A percentile compares a stretch with the other conserved stretches of the same genome.
Conservation (phyloP, 2,888 invertebrate species). For the Dynastes tityus region DNA sequence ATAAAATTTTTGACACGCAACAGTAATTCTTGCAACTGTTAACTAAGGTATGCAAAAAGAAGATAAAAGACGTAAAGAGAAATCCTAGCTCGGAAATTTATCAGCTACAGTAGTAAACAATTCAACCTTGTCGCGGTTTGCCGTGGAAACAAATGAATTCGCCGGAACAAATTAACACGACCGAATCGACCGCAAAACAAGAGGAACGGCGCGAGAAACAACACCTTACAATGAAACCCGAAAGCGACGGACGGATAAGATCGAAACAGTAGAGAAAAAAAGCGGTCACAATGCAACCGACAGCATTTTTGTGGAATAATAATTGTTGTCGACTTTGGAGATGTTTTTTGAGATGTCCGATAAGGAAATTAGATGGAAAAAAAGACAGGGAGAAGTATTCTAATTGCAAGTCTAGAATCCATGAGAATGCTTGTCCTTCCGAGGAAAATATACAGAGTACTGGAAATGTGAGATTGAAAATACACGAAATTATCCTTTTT, state of each 20-base stretch:
- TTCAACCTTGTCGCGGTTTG: slow-evolving; percentile 12
- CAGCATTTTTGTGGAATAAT: slow-evolving; percentile 15
- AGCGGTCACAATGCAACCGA: slow-evolving; percentile 11
- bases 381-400: too few relatives aligned
- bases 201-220: slow-evolving; percentile 24
- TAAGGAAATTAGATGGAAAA: too few relatives aligned
- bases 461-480: too few relatives aligned
- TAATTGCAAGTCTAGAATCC: too few relatives aligned
- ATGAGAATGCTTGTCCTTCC: too few relatives aligned
- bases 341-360: too few relatives aligned
- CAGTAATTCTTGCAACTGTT: neutral
- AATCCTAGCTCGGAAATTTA: too few relatives aligned
- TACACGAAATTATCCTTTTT: too few relatives aligned
- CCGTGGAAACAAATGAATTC: slow-evolving; percentile 22
- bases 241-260: slow-evolving; percentile 14
- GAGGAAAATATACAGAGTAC: too few relatives aligned
- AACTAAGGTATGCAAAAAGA: neutral
- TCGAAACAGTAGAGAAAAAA: neutral
- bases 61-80: neutral
- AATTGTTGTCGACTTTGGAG: too few relatives aligned
- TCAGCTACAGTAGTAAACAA: neutral
- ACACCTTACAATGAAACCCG: slow-evolving; percentile 29
- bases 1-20: slow-evolving; percentile 6
- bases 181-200: slow-evolving; percentile 38
- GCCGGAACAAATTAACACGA: slow-evolving; percentile 35